Conservation (phyloP, 2,113 vertebrate genomes). For the Antennarius striatus region DNA sequence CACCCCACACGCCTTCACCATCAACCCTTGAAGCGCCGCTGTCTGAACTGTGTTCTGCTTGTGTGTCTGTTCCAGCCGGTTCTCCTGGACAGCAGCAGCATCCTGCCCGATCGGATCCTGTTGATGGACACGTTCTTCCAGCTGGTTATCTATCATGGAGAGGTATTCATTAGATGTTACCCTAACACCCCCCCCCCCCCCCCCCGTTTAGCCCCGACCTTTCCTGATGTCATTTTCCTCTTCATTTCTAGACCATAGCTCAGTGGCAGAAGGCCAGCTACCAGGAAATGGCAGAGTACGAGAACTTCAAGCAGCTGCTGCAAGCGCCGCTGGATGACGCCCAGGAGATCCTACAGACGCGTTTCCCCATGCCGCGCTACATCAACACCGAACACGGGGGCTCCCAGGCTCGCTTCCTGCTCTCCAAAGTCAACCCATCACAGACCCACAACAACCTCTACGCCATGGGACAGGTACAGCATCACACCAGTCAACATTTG, state of each 20-base stretch:
- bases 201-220: neutral
- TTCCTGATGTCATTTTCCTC: neutral
- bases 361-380: conserved; percentile 97
- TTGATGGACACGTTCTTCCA: conserved; percentile 99
- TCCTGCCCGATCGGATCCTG: conserved; percentile 93
- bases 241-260: conserved; percentile 85
- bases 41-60: neutral
- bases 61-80: conserved; percentile 82
- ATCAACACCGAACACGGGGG: conserved; percentile 93
- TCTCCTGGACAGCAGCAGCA: conserved; percentile 97
- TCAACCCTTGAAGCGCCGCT: neutral
- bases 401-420: conserved; percentile 91
- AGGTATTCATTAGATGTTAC: conserved; percentile 76
- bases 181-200: too few relatives aligned
- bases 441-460: conserved; percentile 99
- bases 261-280: conserved; percentile 97
- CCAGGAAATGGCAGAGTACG: conserved; percentile 95
- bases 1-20: conserved; percentile 1
- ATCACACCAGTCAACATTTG: conserved; percentile 18
- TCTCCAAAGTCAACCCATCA: conserved; percentile 98
- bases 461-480: conserved; percentile 91
- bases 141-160: conserved; percentile 96
- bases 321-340: conserved; percentile 94
- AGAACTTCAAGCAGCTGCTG: conserved; percentile 96
- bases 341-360: conserved; percentile 92